These are phyloP conservation scores for Rhagonycha fulva DNA, from an alignment of 2,888 invertebrate species.

Conservation along the genomic window DNA sequence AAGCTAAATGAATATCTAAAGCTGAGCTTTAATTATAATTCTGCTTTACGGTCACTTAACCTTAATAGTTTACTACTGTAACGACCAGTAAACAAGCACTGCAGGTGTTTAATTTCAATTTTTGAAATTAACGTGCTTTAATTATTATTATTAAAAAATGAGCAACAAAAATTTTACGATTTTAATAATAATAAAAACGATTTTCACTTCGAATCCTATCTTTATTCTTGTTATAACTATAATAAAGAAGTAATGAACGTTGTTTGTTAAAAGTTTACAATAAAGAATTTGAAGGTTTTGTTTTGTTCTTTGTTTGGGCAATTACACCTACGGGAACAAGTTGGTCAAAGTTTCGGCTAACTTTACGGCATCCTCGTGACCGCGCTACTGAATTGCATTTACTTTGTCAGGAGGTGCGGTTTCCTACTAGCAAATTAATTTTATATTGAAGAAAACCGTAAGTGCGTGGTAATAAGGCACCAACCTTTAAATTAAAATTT, in stretches of 20 bases:
- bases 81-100: neutral
- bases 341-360: constrained; percentile 13
- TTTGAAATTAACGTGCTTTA: neutral
- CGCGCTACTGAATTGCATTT: constrained; percentile 8
- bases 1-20: neutral
- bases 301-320: constrained; percentile 21
- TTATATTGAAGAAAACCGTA: constrained; percentile 6
- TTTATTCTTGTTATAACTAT: neutral
- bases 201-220: neutral
- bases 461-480: neutral
- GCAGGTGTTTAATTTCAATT: neutral
- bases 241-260: neutral
- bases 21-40: neutral
- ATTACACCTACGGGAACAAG: constrained; percentile 22
- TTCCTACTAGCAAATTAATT: constrained; percentile 15
- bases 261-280: constrained; percentile 13
- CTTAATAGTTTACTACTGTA: neutral
- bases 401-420: neutral
- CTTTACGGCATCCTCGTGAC: constrained; percentile 8
- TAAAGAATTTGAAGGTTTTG: constrained; percentile 10
- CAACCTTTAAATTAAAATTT: neutral
- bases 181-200: neutral
- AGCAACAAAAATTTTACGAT: neutral
- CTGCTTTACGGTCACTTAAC: neutral
- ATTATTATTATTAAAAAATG: neutral